These are phyloP conservation scores for Labroides dimidiatus DNA, from an alignment of 2,797 vertebrate genomes.

Conservation along the genomic window DNA sequence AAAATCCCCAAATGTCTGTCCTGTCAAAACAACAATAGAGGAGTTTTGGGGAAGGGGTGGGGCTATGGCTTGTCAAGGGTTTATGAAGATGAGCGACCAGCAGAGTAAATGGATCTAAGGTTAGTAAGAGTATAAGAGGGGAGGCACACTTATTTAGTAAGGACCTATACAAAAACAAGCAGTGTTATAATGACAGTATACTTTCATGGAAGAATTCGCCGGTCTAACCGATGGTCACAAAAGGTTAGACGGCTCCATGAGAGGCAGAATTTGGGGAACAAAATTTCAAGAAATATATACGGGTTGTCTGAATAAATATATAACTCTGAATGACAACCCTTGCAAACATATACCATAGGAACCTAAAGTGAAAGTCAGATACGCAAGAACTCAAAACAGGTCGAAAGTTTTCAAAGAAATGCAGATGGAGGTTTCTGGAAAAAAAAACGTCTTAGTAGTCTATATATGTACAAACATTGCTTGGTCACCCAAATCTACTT, in stretches of 20 bases:
- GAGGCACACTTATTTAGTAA: constrained; percentile 85
- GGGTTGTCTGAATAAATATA: constrained; percentile 83
- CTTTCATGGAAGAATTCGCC: constrained; percentile 71
- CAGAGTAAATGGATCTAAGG: constrained; percentile 69
- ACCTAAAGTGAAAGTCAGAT: constrained; percentile 75
- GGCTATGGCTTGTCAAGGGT: constrained; percentile 88
- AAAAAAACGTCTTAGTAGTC: constrained; percentile 72
- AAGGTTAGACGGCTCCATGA: constrained; percentile 69
- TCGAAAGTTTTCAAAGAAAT: constrained; percentile 73
- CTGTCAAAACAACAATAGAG: constrained; percentile 82
- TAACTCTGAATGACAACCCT: constrained; percentile 81
- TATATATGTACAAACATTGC: constrained; percentile 88
- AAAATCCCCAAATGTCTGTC: constrained; percentile 86
- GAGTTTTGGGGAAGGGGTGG: constrained; percentile 70
- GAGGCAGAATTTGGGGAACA: constrained; percentile 79
- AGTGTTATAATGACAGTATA: constrained; percentile 68
- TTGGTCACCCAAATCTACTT: constrained; percentile 84
- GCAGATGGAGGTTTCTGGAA: constrained; percentile 77
- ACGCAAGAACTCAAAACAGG: constrained; percentile 76
- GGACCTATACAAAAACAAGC: constrained; percentile 82
- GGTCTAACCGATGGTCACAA: constrained; percentile 58
- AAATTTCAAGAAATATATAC: constrained; percentile 79
- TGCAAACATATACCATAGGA: constrained; percentile 80
- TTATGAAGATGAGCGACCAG: constrained; percentile 79
- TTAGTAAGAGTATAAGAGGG: constrained; percentile 78